Evolutionary conservation across 2,888 invertebrate species (phyloP), one percentile per base, ranked within the genome.

Genomic region (Ophioninae sp.): DNA sequence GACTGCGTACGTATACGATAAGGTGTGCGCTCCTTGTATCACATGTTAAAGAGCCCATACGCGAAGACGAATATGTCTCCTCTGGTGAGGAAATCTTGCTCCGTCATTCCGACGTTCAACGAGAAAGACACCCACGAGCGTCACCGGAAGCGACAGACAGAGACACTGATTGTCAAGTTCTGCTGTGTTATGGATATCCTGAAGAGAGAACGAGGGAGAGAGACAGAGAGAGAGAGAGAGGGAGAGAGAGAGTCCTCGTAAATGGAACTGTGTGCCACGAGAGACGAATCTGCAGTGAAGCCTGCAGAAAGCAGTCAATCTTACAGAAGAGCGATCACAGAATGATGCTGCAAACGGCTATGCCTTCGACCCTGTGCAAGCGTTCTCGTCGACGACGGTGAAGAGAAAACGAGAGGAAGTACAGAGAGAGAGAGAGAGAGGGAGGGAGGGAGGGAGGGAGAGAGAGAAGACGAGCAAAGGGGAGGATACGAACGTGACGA

Each of bases 291-390:
- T 76, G 81, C 71, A 81, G 69, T 78, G 63, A 23, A 64, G 68
- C 78, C 64, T 67, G 74, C 67, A 79, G 82, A 80, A 84, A 82
- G 90, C 88, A 90, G 91, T 90, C 90, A 85, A 90, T 91, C 90
- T 92, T 90, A 92, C 92, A 92, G 91, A 88, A 92, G 92, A 93
- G 88, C 88, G 92, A 93, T 93, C 93, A 93, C 91, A 93, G 91
- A 91, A 90, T 90, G 90, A 90, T 88, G 85, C 86, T 86, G 87
- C 88, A 89, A 90, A 89, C 89, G 88, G 85, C 86, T 84, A 80
- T 71, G 73, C 75, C 78, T 30, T 64, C 79, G 81, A 75, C 23
- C 77, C 69, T 79, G 76, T 17, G 59, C 84, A 85, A 85, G 87
- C 81, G 85, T 86, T 85, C 65, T 81, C 84, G 79, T 79, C 74